These are phyloP conservation scores for Hypothenemus hampei DNA, from an alignment of 1,140 invertebrate species.

Conservation along the genomic window DNA sequence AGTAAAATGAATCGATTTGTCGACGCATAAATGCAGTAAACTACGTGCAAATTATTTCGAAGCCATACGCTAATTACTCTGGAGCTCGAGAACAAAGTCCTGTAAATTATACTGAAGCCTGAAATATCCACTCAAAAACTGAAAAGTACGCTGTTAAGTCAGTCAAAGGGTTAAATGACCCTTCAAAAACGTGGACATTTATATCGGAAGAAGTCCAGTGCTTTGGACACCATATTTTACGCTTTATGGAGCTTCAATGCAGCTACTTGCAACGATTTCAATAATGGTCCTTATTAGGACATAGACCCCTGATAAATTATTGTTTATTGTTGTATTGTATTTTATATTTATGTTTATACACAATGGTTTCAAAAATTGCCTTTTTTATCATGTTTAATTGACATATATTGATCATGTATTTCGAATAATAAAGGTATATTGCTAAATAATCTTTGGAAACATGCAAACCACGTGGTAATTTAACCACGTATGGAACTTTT, in stretches of 20 bases:
- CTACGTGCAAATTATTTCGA: background rate
- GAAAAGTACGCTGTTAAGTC: conserved; percentile 27
- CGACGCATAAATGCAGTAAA: too few relatives aligned
- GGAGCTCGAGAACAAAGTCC: conserved; percentile 8
- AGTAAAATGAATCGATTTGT: too few relatives aligned
- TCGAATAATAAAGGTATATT: too few relatives aligned
- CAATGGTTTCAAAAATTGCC: too few relatives aligned
- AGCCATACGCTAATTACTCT: conserved; percentile 10
- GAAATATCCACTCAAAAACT: conserved; percentile 21
- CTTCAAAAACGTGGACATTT: conserved; percentile 34
- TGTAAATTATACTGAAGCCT: conserved; percentile 12
- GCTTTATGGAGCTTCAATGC: conserved; percentile 24
- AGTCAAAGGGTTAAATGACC: conserved; percentile 36
- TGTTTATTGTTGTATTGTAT: conserved; percentile 7
- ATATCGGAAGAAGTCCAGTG: conserved; percentile 23
- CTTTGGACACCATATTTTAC: conserved; percentile 27
- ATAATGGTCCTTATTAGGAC: conserved; percentile 24
- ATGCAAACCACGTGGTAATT: too few relatives aligned
- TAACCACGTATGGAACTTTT: conserved; percentile 8
- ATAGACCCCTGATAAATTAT: conserved; percentile 4
- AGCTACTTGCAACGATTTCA: conserved; percentile 18
- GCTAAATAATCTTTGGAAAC: too few relatives aligned
- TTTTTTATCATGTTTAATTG: too few relatives aligned
- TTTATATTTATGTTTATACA: too few relatives aligned
- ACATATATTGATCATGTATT: too few relatives aligned